Evolutionary conservation across 1,140 invertebrate species (phyloP).

Genomic region (Saccostrea glomerata): DNA sequence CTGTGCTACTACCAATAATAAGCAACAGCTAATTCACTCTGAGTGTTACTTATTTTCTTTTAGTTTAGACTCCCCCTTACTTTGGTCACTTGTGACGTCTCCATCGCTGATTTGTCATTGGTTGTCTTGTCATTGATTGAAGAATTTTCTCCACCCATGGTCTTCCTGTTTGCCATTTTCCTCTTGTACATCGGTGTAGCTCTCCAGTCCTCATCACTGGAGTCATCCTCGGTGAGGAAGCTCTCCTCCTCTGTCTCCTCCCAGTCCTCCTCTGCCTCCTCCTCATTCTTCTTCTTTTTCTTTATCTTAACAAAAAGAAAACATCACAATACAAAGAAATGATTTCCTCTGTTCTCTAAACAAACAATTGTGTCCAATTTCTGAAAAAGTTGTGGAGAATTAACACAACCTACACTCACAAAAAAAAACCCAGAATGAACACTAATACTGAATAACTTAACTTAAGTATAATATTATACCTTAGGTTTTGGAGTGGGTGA

Average conservation of each 20-base stretch:
- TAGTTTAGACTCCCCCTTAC: not conserved
- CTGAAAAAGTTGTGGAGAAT: too few relatives aligned
- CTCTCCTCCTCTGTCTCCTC: constrained; percentile 27
- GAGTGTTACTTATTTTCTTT: too few relatives aligned
- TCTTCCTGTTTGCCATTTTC: constrained; percentile 36
- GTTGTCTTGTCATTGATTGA: not conserved
- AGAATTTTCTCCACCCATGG: not conserved
- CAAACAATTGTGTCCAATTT: too few relatives aligned
- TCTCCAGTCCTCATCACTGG: constrained; percentile 56
- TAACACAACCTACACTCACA: too few relatives aligned
- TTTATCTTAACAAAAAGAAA: not conserved
- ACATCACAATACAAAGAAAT: too few relatives aligned
- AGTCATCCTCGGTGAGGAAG: constrained; percentile 55
- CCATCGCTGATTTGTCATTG: not conserved
- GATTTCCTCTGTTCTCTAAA: too few relatives aligned
- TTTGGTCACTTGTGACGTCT: not conserved
- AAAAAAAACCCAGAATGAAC: too few relatives aligned
- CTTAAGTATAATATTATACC: not conserved
- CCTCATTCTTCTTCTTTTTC: constrained; percentile 28
- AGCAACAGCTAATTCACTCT: too few relatives aligned
- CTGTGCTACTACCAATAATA: too few relatives aligned
- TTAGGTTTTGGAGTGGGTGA: constrained; percentile 57
- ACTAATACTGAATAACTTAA: too few relatives aligned
- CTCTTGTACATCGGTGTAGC: constrained; percentile 46
- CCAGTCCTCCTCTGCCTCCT: constrained; percentile 43